A percentile compares a stretch with the other conserved stretches of the same genome.
phyloP scores from a whole-genome alignment of 2,888 invertebrate species.

The Nematopogon swammerdamellus region DNA sequence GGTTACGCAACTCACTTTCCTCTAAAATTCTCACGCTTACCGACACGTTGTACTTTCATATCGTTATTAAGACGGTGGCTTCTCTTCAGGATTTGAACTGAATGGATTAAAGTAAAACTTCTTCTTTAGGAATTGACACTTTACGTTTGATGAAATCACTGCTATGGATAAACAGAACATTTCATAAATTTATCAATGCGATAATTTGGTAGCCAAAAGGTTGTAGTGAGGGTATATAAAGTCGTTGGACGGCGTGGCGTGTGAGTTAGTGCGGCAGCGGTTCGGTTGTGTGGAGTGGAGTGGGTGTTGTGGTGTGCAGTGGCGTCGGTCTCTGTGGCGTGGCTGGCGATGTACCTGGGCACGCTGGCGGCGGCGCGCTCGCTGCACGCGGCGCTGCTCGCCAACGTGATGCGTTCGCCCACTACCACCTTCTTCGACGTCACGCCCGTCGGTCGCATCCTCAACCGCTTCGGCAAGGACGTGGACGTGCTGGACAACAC shows the following conservation, averaged over 20 bases:
- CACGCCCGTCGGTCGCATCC: slow-evolving; percentile 74
- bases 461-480: slow-evolving; percentile 77
- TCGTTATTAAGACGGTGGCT: too few species aligned
- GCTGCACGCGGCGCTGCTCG: slow-evolving; percentile 64
- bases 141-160: too few species aligned
- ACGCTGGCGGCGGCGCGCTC: slow-evolving; percentile 59
- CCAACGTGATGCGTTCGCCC: slow-evolving; percentile 64
- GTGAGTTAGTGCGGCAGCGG: not conserved
- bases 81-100: too few species aligned
- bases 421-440: slow-evolving; percentile 74
- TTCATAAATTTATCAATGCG: too few species aligned
- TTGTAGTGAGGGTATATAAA: too few species aligned
- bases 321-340: slow-evolving; percentile 61
- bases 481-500: slow-evolving; percentile 69
- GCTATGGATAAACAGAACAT: too few species aligned
- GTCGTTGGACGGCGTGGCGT: not conserved
- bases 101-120: too few species aligned
- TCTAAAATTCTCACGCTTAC: too few species aligned
- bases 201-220: too few species aligned
- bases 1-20: too few species aligned
- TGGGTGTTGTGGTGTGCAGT: slow-evolving; percentile 40
- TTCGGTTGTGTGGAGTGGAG: not conserved
- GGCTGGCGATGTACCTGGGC: slow-evolving; percentile 65
- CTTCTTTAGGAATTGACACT: too few species aligned
- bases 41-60: too few species aligned